These are phyloP conservation scores for Radopholus similis DNA, from an alignment of 1,140 invertebrate species.

Conservation along the genomic window DNA sequence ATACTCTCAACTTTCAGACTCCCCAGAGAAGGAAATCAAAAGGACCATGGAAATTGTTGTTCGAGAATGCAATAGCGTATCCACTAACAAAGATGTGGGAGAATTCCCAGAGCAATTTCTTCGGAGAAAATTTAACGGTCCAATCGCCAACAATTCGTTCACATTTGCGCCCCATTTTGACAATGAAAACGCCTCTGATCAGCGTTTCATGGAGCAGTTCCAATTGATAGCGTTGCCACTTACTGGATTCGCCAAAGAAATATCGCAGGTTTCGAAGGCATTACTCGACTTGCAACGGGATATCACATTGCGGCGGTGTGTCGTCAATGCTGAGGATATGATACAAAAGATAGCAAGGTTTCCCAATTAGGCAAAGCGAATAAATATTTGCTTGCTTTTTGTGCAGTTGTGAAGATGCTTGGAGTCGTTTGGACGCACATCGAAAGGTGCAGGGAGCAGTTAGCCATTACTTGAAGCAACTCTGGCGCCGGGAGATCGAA, in stretches of 20 bases:
- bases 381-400: conserved; percentile 5
- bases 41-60: too few relatives aligned
- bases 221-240: conserved; percentile 48
- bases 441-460: conserved; percentile 23
- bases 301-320: conserved; percentile 47
- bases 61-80: too few relatives aligned
- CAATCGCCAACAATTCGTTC: conserved; percentile 2
- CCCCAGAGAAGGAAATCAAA: neutral
- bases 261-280: conserved; percentile 35
- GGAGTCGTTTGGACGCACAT: conserved; percentile 36
- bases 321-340: conserved; percentile 43
- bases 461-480: conserved; percentile 41
- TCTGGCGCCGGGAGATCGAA: conserved; percentile 34
- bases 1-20: neutral
- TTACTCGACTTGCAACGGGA: conserved; percentile 55
- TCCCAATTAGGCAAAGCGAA: neutral
- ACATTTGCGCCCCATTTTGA: neutral
- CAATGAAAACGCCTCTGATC: neutral
- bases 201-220: conserved; percentile 44
- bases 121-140: too few relatives aligned
- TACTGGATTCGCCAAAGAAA: conserved; percentile 36
- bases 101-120: too few relatives aligned
- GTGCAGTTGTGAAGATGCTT: conserved; percentile 25
- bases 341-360: conserved; percentile 39
- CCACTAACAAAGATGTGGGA: too few relatives aligned